A percentile compares a stretch with the other conserved stretches of the same genome.
Conservation (phyloP, 2,113 vertebrate genomes). For the Aix galericulata region DNA sequence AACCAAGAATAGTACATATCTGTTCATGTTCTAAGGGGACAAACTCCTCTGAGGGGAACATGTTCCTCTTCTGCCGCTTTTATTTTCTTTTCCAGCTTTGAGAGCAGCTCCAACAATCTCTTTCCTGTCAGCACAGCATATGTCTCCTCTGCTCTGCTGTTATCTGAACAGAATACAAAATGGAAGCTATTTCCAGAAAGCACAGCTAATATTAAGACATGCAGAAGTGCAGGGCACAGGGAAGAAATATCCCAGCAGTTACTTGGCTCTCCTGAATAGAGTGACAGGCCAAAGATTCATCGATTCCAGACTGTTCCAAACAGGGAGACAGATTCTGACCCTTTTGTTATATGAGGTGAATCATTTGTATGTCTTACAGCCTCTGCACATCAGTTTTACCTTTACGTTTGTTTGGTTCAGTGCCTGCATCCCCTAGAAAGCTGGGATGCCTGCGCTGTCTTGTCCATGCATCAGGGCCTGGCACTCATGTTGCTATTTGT, state of each 20-base stretch:
- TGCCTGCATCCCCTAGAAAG: neutral
- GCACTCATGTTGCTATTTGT: fast-evolving
- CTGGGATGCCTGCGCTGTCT: neutral
- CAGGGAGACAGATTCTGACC: neutral
- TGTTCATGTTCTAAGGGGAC: neutral
- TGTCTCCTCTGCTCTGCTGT: constrained; percentile 42
- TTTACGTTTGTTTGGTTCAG: neutral
- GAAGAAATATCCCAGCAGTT: neutral
- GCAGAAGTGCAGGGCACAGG: neutral
- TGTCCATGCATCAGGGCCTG: neutral
- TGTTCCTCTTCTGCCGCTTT: constrained; percentile 12
- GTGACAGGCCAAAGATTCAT: neutral
- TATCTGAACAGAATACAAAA: constrained; percentile 47
- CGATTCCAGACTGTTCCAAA: neutral
- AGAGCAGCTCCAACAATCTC: constrained; percentile 17
- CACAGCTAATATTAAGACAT: constrained; percentile 44
- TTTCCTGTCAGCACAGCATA: constrained; percentile 49
- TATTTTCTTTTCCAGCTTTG: constrained; percentile 12
- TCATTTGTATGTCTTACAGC: neutral
- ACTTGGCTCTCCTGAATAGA: neutral
- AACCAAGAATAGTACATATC: neutral
- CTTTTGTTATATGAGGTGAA: neutral
- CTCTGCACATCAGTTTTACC: neutral
- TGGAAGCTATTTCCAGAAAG: constrained; percentile 51
- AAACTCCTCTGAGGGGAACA: neutral